Evolutionary conservation across 1,140 invertebrate genomes (phyloP), one percentile per base, ranked within the genome.

Genomic region (Cherax quadricarinatus): DNA sequence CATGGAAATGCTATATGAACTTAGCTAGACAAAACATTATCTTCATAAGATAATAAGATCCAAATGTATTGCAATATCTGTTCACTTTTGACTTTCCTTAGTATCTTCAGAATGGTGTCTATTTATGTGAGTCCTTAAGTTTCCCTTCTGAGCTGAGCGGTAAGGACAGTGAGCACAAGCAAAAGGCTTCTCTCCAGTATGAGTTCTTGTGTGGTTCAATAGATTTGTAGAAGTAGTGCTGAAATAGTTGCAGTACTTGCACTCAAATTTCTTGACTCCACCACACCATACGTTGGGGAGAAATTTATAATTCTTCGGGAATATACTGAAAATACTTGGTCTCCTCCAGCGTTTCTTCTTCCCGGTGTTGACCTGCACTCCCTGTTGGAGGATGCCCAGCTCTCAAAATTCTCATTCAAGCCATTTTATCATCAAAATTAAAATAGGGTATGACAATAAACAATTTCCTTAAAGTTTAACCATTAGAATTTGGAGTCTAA

Each of bases 301-400:
- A 85, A 49, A 48, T 10, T 57, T 78, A 49, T 49, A 57, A 75
- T 51, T 87, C 86, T 80, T 88, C 49, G 30, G 21, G 86, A 60
- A 80, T 80, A 18, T 79, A 88, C 75, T 51, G 51, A 41, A 53
- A 78, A 62, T 75, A 78, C 73, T 51, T 41, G 73, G 75, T 48
- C 86, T 57, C 30, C 73, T 79, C 51, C 73, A 57, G 53, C 86
- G 75, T 41, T 21, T 41, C 75, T 80, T 88, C 86, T 62, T 80
- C 57, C 78, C 75, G 75, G 57, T 48, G 86, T 48, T 88, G 73
- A 62, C 57, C 86, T 30, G 51, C 86, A 80, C 51, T 57, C 62
- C 86, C 86, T 88, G 86, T 88, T 80, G 86, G 78, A 88, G 86
- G 86, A 88, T 88, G 86, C 86, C 86, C 86, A 88, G 86, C 86